Evolutionary conservation across 1,140 invertebrate genomes (phyloP).

Genomic region (Zaprionus ghesquierei): DNA sequence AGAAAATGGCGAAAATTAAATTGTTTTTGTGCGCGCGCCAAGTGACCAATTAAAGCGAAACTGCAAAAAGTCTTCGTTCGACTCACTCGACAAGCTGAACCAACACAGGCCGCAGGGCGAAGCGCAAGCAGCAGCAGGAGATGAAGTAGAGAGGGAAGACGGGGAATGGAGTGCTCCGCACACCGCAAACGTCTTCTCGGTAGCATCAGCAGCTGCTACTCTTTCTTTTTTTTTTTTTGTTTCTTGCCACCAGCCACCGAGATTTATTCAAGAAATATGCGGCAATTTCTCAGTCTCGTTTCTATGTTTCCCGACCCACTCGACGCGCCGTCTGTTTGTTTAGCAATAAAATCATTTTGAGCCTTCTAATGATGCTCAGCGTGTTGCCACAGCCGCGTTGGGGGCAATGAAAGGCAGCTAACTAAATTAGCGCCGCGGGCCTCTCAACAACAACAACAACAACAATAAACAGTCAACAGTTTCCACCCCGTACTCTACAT

Average conservation of each 20-base stretch:
- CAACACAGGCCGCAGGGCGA: constrained; percentile 30
- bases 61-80: constrained; percentile 55
- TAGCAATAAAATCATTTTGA: constrained; percentile 74
- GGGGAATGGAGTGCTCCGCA: too few species aligned
- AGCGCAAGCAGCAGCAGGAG: neutral
- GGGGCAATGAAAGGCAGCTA: constrained; percentile 35
- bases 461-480: neutral
- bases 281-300: constrained; percentile 16
- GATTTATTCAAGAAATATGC: constrained; percentile 56
- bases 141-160: neutral
- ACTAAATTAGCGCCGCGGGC: constrained; percentile 52
- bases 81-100: constrained; percentile 35
- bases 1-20: constrained; percentile 78
- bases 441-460: constrained; percentile 34
- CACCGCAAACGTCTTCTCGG: constrained; percentile 17
- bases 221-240: constrained; percentile 11
- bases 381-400: neutral
- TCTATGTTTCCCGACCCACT: neutral
- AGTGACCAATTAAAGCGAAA: constrained; percentile 73
- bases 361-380: constrained; percentile 63
- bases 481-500: neutral
- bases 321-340: constrained; percentile 68
- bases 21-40: constrained; percentile 73
- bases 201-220: constrained; percentile 15
- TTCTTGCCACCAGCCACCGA: constrained; percentile 29